Percentiles rank a stretch among this genome's conserved stretches.
Evolutionary conservation across 1,140 invertebrate genomes (phyloP).

Genomic region (Drosophila jambulina): DNA sequence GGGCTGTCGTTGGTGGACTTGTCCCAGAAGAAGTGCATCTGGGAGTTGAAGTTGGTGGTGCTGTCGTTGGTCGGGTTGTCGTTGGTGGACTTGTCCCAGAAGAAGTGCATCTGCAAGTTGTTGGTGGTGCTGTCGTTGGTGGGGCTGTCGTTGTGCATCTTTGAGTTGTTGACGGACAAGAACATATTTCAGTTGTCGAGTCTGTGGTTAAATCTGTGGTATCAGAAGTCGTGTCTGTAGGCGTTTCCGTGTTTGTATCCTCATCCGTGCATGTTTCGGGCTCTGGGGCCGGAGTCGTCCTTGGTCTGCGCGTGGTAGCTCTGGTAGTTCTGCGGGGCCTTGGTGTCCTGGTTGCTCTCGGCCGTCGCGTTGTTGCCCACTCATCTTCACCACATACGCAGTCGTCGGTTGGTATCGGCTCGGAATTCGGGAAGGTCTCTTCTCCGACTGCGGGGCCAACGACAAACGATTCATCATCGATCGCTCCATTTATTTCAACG

Average conservation of each 20-base stretch:
- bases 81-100: background rate
- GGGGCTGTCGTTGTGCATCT: background rate
- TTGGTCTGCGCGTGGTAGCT: background rate
- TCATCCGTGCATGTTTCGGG: background rate
- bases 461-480: too few species aligned
- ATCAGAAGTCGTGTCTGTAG: background rate
- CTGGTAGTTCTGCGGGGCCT: background rate
- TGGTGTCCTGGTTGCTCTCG: background rate
- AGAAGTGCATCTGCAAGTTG: background rate
- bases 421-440: background rate
- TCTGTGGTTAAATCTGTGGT: background rate
- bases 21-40: too few species aligned
- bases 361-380: conserved; percentile 3
- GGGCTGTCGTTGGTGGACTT: too few species aligned
- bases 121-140: background rate
- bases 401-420: background rate
- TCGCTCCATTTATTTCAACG: background rate
- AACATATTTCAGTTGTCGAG: background rate
- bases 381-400: background rate
- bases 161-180: background rate
- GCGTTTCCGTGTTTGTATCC: background rate
- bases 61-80: background rate
- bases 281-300: background rate
- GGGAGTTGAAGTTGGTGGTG: too few species aligned
- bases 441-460: background rate